These are phyloP conservation scores for Hyla sarda DNA, from an alignment of 2,113 vertebrate genomes.

Conservation along the genomic window DNA sequence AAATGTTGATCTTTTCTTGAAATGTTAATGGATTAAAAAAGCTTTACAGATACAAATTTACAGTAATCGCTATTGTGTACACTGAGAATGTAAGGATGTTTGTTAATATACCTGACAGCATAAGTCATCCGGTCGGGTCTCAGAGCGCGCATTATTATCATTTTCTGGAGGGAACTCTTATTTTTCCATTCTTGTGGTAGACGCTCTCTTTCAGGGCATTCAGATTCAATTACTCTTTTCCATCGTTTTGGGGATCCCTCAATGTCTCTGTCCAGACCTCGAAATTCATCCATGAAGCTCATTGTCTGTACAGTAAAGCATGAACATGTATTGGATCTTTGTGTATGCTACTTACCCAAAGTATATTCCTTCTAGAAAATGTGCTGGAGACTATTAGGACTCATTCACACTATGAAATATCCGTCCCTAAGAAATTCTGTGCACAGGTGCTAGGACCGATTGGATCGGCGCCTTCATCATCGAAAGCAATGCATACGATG, in stretches of 20 bases:
- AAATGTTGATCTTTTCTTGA: too few species aligned
- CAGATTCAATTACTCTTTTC: slow-evolving; percentile 76
- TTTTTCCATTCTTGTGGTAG: slow-evolving; percentile 78
- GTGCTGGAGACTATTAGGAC: too few species aligned
- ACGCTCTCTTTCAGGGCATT: slow-evolving; percentile 78
- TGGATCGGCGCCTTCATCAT: too few species aligned
- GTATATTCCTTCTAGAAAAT: too few species aligned
- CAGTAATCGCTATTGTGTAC: background rate
- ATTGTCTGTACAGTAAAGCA: slow-evolving; percentile 64
- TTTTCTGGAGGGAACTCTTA: slow-evolving; percentile 77
- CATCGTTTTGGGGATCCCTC: slow-evolving; percentile 77
- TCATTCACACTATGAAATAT: too few species aligned
- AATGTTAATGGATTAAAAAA: too few species aligned
- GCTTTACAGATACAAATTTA: background rate
- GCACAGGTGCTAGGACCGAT: too few species aligned
- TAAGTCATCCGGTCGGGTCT: slow-evolving; percentile 73
- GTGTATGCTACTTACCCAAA: too few species aligned
- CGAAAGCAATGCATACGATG: too few species aligned
- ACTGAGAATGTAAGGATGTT: background rate
- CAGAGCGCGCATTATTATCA: slow-evolving; percentile 75
- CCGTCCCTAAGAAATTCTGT: too few species aligned
- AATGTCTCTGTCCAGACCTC: slow-evolving; percentile 74
- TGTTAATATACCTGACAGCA: slow-evolving; percentile 71
- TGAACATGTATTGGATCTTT: background rate
- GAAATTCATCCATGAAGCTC: slow-evolving; percentile 79